A percentile compares a stretch with the other conserved stretches of the same genome.
Evolutionary conservation across 2,888 invertebrate genomes (phyloP).

Genomic region (Idaea aversata): DNA sequence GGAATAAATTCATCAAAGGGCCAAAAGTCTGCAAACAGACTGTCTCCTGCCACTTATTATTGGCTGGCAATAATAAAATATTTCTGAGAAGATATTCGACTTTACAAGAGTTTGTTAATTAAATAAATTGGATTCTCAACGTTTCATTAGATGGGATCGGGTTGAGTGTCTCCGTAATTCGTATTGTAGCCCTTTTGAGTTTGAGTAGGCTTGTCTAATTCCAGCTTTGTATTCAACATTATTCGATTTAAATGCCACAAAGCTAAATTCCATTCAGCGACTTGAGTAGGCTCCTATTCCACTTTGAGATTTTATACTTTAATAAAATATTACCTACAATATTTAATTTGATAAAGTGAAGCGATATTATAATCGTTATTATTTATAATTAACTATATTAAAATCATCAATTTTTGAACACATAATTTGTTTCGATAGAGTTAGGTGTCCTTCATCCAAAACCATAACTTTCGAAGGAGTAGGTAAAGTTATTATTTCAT

Average conservation of each 20-base stretch:
- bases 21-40: slow-evolving; percentile 12
- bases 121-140: slow-evolving; percentile 1
- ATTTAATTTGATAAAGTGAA: neutral
- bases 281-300: neutral
- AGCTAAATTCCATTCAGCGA: neutral
- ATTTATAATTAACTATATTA: neutral
- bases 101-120: neutral
- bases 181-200: neutral
- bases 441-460: neutral
- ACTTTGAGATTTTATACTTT: too few species aligned
- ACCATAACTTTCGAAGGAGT: neutral
- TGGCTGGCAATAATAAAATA: slow-evolving; percentile 17
- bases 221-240: neutral
- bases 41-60: slow-evolving; percentile 21
- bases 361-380: neutral
- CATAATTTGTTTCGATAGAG: neutral
- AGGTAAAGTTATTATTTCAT: neutral
- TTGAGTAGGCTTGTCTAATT: neutral
- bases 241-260: slow-evolving; percentile 1
- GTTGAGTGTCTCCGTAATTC: neutral
- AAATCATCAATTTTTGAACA: neutral
- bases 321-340: too few species aligned
- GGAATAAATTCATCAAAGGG: slow-evolving; percentile 27
- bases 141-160: neutral
- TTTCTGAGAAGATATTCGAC: slow-evolving; percentile 1